Conservation (phyloP, 2,113 vertebrate species). For the Rhea pennata region DNA sequence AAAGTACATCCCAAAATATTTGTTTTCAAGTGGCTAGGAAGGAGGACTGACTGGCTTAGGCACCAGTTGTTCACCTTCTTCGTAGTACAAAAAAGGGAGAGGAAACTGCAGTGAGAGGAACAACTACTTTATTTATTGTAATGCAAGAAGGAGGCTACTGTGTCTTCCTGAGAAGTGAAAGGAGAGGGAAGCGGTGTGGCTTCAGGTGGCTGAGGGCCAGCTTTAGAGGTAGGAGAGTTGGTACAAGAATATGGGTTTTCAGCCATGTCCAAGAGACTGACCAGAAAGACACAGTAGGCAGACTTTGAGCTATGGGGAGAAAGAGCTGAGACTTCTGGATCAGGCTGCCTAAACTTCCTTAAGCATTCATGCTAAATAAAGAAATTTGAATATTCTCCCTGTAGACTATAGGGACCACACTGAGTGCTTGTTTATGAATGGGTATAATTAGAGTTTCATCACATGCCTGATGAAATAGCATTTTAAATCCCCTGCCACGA, state of each 20-base stretch:
- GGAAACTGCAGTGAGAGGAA: not conserved
- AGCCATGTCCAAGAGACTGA: not conserved
- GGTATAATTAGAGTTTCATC: not conserved
- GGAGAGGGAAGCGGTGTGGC: not conserved
- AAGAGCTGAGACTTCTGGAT: not conserved
- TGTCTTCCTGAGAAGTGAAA: not conserved
- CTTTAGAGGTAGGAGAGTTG: not conserved
- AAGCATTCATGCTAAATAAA: rapidly evolving
- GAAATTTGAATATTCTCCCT: not conserved
- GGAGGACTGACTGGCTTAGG: not conserved
- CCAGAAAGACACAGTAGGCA: rapidly evolving
- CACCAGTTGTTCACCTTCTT: not conserved
- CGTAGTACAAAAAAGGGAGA: not conserved
- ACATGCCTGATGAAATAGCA: not conserved
- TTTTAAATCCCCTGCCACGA: not conserved
- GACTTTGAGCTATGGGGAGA: not conserved
- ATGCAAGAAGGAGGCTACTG: not conserved
- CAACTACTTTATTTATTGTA: not conserved
- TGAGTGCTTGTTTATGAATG: not conserved
- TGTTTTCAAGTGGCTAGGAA: not conserved
- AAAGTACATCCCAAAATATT: not conserved
- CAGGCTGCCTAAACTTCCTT: not conserved
- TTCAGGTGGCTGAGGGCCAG: not conserved
- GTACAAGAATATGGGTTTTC: not conserved
- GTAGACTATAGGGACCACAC: rapidly evolving